These are phyloP conservation scores for Pteria penguin DNA, from an alignment of 2,888 invertebrate genomes.

Conservation along the genomic window DNA sequence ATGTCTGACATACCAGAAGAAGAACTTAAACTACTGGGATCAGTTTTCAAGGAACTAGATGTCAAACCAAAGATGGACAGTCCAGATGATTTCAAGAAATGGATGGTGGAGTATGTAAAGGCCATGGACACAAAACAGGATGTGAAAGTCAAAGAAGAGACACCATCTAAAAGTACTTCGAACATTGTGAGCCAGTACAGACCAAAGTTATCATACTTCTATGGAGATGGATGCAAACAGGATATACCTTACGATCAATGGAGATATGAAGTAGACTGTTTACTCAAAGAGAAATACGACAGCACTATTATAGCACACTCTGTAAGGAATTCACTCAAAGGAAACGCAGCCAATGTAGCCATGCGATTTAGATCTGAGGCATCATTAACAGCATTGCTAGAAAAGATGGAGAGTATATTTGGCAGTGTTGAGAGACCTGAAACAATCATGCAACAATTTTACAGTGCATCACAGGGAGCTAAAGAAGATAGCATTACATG, in stretches of 20 bases:
- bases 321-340: background rate
- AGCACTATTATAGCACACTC: background rate
- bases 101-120: conserved; percentile 3
- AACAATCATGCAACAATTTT: background rate
- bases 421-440: background rate
- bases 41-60: background rate
- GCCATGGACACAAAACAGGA: background rate
- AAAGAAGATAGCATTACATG: background rate
- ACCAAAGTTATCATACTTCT: conserved; percentile 8
- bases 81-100: background rate
- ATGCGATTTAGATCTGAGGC: conserved; percentile 2
- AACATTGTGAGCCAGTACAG: background rate
- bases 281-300: background rate
- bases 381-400: background rate
- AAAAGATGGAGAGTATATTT: conserved; percentile 1
- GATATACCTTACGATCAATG: conserved; percentile 2
- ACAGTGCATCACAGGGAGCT: background rate
- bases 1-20: no score
- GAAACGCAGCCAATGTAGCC: conserved; percentile 1
- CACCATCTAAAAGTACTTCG: background rate
- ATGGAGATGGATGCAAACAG: conserved; percentile 2
- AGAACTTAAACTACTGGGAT: background rate
- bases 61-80: background rate
- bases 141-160: background rate
- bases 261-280: conserved; percentile 10